Percentiles rank a stretch among this genome's conserved stretches.
phyloP scores from a whole-genome alignment of 2,888 invertebrate species.

The Achlya flavicornis region DNA sequence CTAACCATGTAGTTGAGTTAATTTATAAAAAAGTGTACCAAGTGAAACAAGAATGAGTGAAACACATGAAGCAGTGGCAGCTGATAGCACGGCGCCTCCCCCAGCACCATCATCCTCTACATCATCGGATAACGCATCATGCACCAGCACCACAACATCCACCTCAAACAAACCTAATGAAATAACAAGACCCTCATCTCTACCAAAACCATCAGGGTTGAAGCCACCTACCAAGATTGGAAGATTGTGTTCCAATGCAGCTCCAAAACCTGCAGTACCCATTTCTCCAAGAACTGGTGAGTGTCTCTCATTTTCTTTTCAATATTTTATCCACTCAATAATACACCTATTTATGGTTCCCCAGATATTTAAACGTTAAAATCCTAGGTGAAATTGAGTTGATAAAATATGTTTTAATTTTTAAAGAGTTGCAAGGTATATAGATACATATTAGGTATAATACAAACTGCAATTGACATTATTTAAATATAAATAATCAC shows the following conservation, averaged over 20 bases:
- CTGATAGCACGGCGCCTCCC: conserved; percentile 45
- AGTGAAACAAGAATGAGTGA: conserved; percentile 74
- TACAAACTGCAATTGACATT: conserved; percentile 42
- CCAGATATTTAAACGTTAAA: background rate
- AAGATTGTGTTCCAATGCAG: conserved; percentile 85
- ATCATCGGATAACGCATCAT: conserved; percentile 64
- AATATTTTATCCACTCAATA: background rate
- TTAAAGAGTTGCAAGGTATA: no score
- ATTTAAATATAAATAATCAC: conserved; percentile 11
- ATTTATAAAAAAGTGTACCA: conserved; percentile 40
- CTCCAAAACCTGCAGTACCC: conserved; percentile 87
- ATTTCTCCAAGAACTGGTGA: conserved; percentile 82
- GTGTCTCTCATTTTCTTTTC: conserved; percentile 35
- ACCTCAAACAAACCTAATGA: conserved; percentile 52
- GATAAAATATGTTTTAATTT: background rate
- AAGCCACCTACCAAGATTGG: conserved; percentile 87
- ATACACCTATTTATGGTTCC: background rate
- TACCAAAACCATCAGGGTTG: conserved; percentile 85
- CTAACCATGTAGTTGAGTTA: conserved; percentile 32
- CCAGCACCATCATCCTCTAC: conserved; percentile 60
- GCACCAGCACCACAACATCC: conserved; percentile 59
- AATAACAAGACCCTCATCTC: conserved; percentile 63
- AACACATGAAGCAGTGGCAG: conserved; percentile 51
- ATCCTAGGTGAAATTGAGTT: background rate
- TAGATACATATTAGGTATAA: background rate